phyloP scores from a whole-genome alignment of 2,888 invertebrate species.

The Drosophila flavopinicola region DNA sequence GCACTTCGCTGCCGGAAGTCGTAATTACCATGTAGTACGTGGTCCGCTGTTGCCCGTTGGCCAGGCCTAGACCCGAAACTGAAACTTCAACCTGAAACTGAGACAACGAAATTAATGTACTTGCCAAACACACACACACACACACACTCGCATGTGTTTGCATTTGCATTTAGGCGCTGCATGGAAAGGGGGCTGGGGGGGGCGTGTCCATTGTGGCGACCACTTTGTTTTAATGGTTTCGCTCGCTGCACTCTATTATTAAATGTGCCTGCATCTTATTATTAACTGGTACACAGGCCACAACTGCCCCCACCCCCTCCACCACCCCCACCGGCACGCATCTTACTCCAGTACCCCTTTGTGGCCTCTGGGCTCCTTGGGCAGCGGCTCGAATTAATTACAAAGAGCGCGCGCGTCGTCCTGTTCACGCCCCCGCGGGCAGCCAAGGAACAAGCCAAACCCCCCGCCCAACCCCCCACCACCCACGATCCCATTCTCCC shows the following conservation, averaged over 20 bases:
- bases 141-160: conserved; percentile 38
- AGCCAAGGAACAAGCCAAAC: background rate
- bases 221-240: conserved; percentile 73
- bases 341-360: background rate
- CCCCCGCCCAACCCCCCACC: background rate
- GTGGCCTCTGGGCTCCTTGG: conserved; percentile 3
- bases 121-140: conserved; percentile 27
- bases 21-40: conserved; percentile 80
- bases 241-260: conserved; percentile 65
- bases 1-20: conserved; percentile 78
- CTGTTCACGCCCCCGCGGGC: conserved; percentile 26
- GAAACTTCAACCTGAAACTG: conserved; percentile 26
- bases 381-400: conserved; percentile 52
- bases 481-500: conserved; percentile 4
- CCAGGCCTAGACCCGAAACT: conserved; percentile 47
- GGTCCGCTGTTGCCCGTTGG: conserved; percentile 33
- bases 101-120: conserved; percentile 71
- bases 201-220: conserved; percentile 61
- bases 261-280: conserved; percentile 77
- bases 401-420: conserved; percentile 29
- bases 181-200: background rate
- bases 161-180: conserved; percentile 50
- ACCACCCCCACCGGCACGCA: background rate
- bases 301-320: background rate
- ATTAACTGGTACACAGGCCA: conserved; percentile 53